A percentile compares a stretch with the other conserved stretches of the same genome.
phyloP scores from a whole-genome alignment of 2,888 invertebrate species.

The Zeuzera pyrina region DNA sequence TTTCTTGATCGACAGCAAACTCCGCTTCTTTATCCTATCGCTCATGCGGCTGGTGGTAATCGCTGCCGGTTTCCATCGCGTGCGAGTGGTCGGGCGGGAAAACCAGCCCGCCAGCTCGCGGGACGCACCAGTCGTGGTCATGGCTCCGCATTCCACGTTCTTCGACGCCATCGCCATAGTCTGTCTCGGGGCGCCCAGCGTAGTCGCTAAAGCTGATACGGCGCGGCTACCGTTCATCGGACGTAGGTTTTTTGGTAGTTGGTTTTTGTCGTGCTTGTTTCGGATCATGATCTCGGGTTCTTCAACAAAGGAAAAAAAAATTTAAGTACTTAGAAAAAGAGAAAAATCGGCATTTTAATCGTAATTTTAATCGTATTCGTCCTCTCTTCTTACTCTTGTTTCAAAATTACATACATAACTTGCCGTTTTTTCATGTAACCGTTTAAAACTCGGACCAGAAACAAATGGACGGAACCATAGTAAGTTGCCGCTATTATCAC shows the following conservation, averaged over 20 bases:
- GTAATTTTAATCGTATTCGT: too few species aligned
- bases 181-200: slow-evolving; percentile 86
- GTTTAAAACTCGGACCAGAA: too few species aligned
- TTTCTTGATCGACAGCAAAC: slow-evolving; percentile 58
- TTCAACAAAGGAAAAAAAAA: too few species aligned
- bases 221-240: slow-evolving; percentile 89
- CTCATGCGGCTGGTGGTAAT: slow-evolving; percentile 84
- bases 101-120: slow-evolving; percentile 58
- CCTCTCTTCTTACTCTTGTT: too few species aligned
- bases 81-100: slow-evolving; percentile 80
- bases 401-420: too few species aligned
- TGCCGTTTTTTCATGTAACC: too few species aligned
- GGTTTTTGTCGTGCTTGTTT: too few species aligned
- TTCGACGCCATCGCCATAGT: slow-evolving; percentile 91
- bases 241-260: slow-evolving; percentile 81
- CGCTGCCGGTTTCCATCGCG: slow-evolving; percentile 86
- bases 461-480: too few species aligned
- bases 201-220: slow-evolving; percentile 92
- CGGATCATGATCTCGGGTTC: too few species aligned
- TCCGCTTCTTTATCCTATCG: slow-evolving; percentile 77
- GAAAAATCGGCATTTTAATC: too few species aligned
- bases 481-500: too few species aligned
- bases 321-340: too few species aligned
- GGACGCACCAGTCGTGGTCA: slow-evolving; percentile 87
- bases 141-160: slow-evolving; percentile 94